Base-by-base conservation (phyloP, 1,140 invertebrate species). In the Drosophila tristis region DNA sequence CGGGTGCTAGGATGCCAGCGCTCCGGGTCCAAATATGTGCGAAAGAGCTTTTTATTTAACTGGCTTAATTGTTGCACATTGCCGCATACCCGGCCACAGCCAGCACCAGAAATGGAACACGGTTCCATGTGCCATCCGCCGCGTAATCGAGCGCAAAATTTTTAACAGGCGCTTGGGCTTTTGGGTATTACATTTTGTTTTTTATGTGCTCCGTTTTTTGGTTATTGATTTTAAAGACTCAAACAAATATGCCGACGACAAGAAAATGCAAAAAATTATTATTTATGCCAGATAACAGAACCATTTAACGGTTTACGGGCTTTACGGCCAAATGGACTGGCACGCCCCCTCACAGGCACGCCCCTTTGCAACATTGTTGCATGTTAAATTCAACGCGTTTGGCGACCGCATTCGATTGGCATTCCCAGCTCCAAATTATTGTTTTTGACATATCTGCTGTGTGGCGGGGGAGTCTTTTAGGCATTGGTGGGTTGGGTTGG, bases 41-140 rank as follows among this genome's bases (percentile, higher is more conserved):
- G 64, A 85, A 84, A 66, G 84, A 48, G 61, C 66, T 90, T 89
- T 87, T 89, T 84, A 87, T 89, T 89, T 89, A 89, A 84, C 84
- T 80, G 80, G 68, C 85, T 84, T 89, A 89, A 89, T 89, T 89
- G 84, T 57, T 74, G 85, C 76, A 65, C 75, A 77, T 76, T 70
- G 68, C 50, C 8, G 53, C 39, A 59, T 59, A 3, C 26, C 35
- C 13, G 16, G 31, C 39, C 9, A 4, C 7, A 8, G n/a, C 50
- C 53, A 20, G 29, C 13, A n/a, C 6, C 15, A 8, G 8, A 29
- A 29, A 29, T 9, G 58, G 31, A 26, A 45, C 43, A 9, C 57
- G 26, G 29, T 39, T 70, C 64, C 50, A 4, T n/a, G 51, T 50
- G 23, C 29, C 53, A 58, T 70, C 67, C 42, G 39, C 43, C 39